These are phyloP conservation scores for Drosophila maculinotata DNA, from an alignment of 2,888 invertebrate species.

Conservation along the genomic window DNA sequence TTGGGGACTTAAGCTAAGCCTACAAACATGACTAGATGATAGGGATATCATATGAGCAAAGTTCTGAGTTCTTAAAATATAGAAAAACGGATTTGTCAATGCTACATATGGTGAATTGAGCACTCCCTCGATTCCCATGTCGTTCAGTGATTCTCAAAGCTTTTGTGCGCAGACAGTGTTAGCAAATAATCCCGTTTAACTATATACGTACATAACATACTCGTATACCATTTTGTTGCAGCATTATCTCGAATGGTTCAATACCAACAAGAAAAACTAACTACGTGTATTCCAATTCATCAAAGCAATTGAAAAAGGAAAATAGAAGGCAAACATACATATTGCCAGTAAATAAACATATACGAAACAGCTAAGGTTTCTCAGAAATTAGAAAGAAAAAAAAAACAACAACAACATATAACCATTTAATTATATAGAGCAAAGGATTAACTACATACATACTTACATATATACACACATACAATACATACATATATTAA, in stretches of 20 bases:
- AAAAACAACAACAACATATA: constrained; percentile 27
- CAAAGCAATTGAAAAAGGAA: constrained; percentile 74
- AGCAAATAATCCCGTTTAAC: constrained; percentile 33
- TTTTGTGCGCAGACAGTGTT: constrained; percentile 31
- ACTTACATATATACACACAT: constrained; percentile 32
- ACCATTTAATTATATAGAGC: constrained; percentile 51
- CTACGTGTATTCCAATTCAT: constrained; percentile 79
- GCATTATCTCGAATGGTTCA: constrained; percentile 54
- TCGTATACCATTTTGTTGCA: constrained; percentile 50
- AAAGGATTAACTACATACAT: constrained; percentile 53
- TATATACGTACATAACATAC: constrained; percentile 26
- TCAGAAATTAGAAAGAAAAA: constrained; percentile 37
- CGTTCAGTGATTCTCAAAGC: constrained; percentile 19
- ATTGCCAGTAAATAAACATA: constrained; percentile 61
- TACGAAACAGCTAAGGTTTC: constrained; percentile 80
- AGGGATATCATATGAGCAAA: constrained; percentile 21
- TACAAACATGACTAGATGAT: constrained; percentile 37
- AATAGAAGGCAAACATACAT: constrained; percentile 44
- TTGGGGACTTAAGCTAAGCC: constrained; percentile 21
- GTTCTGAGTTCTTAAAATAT: constrained; percentile 26
- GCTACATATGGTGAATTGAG: constrained; percentile 19
- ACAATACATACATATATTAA: constrained; percentile 8
- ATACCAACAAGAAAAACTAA: constrained; percentile 46
- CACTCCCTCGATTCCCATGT: constrained; percentile 11
- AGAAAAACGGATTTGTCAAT: constrained; percentile 26